Conservation (phyloP, 2,888 invertebrate species). For the Aphidoletes aphidimyza region DNA sequence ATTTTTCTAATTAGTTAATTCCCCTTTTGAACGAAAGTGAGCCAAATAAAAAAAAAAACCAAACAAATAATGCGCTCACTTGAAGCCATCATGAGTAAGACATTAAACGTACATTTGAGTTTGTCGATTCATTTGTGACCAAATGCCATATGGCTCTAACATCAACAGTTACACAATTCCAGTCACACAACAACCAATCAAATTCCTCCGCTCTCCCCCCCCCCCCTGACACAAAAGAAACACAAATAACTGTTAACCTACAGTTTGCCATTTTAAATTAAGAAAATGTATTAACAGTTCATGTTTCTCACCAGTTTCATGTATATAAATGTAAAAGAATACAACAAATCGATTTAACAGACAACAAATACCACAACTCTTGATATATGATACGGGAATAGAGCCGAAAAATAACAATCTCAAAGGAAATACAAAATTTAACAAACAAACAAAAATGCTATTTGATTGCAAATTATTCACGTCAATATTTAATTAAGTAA, state of each 20-base stretch:
- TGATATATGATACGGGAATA: no score
- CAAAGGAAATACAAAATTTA: no score
- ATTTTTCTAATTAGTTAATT: slow-evolving; percentile 49
- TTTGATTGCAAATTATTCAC: no score
- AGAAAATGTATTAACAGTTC: background rate
- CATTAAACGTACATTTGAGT: background rate
- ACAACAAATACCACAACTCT: background rate
- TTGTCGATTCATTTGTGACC: no score
- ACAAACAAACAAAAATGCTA: no score
- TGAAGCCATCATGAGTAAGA: background rate
- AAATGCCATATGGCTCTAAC: background rate
- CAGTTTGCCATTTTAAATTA: background rate
- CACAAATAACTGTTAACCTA: no score
- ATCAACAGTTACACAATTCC: background rate
- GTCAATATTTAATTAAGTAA: no score
- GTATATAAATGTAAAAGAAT: background rate
- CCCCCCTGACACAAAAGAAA: no score
- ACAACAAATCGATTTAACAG: background rate
- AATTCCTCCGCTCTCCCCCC: background rate
- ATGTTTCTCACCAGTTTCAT: slow-evolving; percentile 3
- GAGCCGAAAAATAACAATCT: no score
- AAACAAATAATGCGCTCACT: background rate
- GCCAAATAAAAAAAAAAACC: no score
- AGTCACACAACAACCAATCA: background rate
- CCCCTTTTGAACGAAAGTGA: no score